These are phyloP conservation scores for Triops longicaudatus DNA, from an alignment of 1,140 invertebrate species.

Conservation along the genomic window DNA sequence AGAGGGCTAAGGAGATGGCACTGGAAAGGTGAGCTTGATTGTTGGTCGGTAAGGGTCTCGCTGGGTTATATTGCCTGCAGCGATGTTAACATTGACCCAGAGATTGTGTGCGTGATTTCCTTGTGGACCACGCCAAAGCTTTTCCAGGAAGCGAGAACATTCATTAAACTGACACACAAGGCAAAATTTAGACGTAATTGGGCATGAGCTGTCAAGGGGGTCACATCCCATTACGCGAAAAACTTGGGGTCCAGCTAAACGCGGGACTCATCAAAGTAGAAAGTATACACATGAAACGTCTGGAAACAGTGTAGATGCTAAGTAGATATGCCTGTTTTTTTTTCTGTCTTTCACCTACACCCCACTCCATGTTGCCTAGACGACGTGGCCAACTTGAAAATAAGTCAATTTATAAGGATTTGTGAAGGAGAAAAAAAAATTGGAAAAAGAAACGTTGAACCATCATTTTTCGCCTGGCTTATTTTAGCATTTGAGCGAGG, in stretches of 20 bases:
- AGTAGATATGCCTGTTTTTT: background rate
- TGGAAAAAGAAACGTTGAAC: too few relatives aligned
- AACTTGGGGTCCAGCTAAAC: background rate
- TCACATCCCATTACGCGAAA: conserved; percentile 5
- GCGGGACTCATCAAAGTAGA: background rate
- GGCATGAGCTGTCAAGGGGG: conserved; percentile 9
- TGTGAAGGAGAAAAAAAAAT: too few relatives aligned
- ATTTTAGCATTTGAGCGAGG: too few relatives aligned
- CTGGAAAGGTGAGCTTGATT: background rate
- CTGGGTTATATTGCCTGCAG: background rate
- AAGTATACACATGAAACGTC: background rate
- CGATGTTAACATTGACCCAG: background rate
- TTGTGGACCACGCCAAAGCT: conserved; percentile 10
- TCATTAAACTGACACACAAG: background rate
- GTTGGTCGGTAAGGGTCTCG: background rate
- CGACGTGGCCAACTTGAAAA: background rate
- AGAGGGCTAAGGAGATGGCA: background rate
- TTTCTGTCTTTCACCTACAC: too few relatives aligned
- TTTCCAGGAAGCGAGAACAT: conserved; percentile 11
- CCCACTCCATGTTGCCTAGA: background rate
- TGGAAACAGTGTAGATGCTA: background rate
- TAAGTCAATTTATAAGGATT: too few relatives aligned
- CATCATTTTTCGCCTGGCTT: too few relatives aligned
- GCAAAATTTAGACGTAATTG: background rate
- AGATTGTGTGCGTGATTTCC: conserved; percentile 12